Evolutionary conservation across 1,140 invertebrate species (phyloP).

Genomic region (Drosophila dunni): DNA sequence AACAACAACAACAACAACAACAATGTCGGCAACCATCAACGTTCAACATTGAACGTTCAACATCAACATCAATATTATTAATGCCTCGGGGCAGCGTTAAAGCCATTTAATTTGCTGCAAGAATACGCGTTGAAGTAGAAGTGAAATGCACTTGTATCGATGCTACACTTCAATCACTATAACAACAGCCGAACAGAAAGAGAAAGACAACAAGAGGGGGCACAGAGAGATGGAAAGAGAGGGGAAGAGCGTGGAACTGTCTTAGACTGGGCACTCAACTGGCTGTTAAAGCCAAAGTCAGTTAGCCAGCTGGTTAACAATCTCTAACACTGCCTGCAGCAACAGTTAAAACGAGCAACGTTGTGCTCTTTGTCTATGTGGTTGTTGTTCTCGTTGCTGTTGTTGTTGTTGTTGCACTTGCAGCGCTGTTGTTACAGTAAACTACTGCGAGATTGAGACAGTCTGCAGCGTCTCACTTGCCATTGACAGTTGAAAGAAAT

Average conservation of each 20-base stretch:
- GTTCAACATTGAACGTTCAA: background rate
- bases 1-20: slow-evolving; percentile 13
- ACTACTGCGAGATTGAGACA: slow-evolving; percentile 33
- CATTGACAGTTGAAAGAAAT: slow-evolving; percentile 41
- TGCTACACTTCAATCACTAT: slow-evolving; percentile 60
- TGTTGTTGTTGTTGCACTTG: slow-evolving; percentile 45
- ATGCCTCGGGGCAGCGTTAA: slow-evolving; percentile 48
- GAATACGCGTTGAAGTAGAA: slow-evolving; percentile 67
- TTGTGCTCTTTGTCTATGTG: slow-evolving; percentile 28
- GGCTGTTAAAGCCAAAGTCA: slow-evolving; percentile 19
- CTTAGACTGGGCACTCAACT: slow-evolving; percentile 28
- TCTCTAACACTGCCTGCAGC: slow-evolving; percentile 49
- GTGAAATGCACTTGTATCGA: slow-evolving; percentile 73
- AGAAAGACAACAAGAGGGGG: background rate
- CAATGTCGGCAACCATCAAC: slow-evolving; percentile 13
- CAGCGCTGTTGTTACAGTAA: slow-evolving; percentile 40
- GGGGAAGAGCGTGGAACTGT: slow-evolving; percentile 13
- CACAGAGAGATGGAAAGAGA: background rate
- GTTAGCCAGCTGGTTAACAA: slow-evolving; percentile 56
- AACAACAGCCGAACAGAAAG: slow-evolving; percentile 19
- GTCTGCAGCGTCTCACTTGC: slow-evolving; percentile 12
- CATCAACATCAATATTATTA: slow-evolving; percentile 32
- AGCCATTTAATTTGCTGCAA: slow-evolving; percentile 72
- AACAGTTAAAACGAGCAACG: slow-evolving; percentile 21
- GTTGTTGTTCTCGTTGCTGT: background rate